These are phyloP conservation scores for Lontra canadensis DNA, from an alignment of 2,113 vertebrate species.

Conservation along the genomic window DNA sequence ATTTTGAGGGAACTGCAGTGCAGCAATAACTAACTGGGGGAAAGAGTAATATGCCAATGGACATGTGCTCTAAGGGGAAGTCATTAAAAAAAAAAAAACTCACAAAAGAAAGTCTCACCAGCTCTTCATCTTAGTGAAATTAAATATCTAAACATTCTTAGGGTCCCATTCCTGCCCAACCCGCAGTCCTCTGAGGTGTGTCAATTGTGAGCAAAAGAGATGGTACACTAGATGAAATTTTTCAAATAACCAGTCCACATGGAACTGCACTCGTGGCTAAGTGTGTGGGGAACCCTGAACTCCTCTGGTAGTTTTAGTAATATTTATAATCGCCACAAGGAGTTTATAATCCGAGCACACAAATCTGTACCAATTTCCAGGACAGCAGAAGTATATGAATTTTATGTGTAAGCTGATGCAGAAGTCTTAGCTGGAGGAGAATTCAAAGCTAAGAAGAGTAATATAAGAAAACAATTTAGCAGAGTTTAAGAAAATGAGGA, in stretches of 20 bases:
- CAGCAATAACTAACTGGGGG: neutral
- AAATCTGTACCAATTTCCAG: neutral
- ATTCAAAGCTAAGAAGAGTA: neutral
- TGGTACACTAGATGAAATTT: neutral
- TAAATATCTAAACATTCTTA: neutral
- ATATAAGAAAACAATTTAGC: neutral
- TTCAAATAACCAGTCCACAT: neutral
- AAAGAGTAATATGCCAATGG: neutral
- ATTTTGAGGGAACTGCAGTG: neutral
- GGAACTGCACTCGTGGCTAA: neutral
- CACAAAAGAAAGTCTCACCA: neutral
- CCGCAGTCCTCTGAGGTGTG: neutral
- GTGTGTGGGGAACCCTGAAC: neutral
- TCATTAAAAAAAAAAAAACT: neutral
- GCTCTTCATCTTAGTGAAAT: neutral
- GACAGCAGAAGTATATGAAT: neutral
- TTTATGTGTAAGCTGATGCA: neutral
- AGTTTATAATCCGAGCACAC: neutral
- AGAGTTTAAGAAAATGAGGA: constrained; percentile 7
- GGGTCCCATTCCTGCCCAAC: neutral
- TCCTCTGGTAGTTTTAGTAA: neutral
- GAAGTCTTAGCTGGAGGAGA: neutral
- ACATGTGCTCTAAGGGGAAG: neutral
- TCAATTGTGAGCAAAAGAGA: neutral
- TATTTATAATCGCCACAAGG: neutral